These are phyloP conservation scores for Equus przewalskii DNA, from an alignment of 2,113 vertebrate genomes.

Conservation along the genomic window DNA sequence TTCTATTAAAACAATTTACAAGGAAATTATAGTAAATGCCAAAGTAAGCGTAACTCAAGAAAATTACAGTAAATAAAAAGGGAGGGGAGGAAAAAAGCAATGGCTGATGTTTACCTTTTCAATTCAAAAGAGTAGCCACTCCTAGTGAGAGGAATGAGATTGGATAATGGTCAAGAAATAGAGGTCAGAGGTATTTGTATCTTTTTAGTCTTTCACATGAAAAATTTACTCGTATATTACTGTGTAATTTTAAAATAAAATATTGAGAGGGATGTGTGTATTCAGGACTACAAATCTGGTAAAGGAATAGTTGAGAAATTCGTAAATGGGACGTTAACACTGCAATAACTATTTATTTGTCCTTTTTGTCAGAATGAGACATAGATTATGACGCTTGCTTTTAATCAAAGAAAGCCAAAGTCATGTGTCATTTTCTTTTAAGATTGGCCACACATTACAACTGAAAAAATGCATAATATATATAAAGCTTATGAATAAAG, in stretches of 20 bases:
- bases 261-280: not conserved
- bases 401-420: constrained; percentile 7
- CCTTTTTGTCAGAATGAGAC: not conserved
- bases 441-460: not conserved
- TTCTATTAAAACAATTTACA: not conserved
- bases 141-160: not conserved
- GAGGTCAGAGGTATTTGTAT: not conserved
- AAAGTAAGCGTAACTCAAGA: not conserved
- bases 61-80: not conserved
- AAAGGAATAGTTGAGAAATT: not conserved
- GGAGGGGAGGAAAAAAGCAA: not conserved
- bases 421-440: not conserved
- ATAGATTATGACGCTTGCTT: not conserved
- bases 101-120: not conserved
- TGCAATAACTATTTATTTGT: not conserved
- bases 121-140: not conserved
- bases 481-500: not conserved
- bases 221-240: not conserved
- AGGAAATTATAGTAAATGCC: not conserved
- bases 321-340: not conserved
- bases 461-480: not conserved
- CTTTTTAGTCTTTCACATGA: not conserved
- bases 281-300: not conserved
- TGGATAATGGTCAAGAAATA: not conserved
- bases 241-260: not conserved